These are phyloP conservation scores for Capitulum mitella DNA, from an alignment of 2,888 invertebrate genomes.

Conservation along the genomic window DNA sequence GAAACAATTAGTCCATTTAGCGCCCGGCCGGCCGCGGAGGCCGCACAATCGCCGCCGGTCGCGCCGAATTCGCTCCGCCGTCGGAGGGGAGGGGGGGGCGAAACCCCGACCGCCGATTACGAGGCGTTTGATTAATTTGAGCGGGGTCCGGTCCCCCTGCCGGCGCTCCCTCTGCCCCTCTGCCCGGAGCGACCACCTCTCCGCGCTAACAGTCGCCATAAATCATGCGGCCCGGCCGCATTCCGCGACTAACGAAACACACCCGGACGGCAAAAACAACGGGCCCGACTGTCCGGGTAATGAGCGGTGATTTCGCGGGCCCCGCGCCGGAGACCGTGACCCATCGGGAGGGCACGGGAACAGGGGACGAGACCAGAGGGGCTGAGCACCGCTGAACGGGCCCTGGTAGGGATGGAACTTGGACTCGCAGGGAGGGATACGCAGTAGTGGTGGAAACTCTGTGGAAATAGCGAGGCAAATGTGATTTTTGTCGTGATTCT, in stretches of 20 bases:
- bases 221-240: background rate
- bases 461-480: no score
- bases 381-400: no score
- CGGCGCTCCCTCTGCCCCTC: background rate
- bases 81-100: background rate
- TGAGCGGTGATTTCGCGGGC: background rate
- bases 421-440: no score
- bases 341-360: no score
- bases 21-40: background rate
- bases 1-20: background rate
- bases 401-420: no score
- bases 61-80: background rate
- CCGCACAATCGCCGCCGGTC: background rate
- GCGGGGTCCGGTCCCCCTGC: background rate
- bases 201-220: background rate
- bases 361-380: no score
- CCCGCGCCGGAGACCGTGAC: no score
- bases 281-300: background rate
- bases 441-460: no score
- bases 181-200: background rate
- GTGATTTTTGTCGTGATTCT: no score
- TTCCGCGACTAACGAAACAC: slow-evolving; percentile 17
- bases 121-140: background rate
- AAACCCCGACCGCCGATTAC: background rate
- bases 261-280: background rate